Evolutionary conservation across 2,888 invertebrate species (phyloP).

Genomic region (Drosophila anomalata): DNA sequence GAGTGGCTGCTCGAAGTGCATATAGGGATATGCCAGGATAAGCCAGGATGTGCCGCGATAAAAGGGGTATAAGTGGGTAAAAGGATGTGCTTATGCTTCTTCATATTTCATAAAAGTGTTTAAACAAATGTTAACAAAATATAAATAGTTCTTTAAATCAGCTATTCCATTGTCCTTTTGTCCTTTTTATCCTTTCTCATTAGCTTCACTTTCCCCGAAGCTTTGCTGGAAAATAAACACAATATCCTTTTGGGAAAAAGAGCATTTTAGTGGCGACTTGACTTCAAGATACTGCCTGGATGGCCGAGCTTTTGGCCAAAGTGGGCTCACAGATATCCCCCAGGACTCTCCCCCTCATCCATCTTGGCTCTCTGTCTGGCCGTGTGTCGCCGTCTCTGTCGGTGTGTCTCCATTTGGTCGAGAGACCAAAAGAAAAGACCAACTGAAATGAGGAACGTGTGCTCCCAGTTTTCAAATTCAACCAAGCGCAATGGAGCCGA

Average conservation of each 20-base stretch:
- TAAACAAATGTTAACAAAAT: neutral
- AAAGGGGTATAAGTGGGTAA: neutral
- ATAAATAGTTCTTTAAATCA: neutral
- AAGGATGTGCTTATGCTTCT: neutral
- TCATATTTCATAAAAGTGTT: neutral
- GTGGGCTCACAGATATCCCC: neutral
- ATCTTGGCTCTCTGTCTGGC: conserved; percentile 6
- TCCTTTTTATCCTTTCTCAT: too few relatives aligned
- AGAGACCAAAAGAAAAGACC: conserved; percentile 26
- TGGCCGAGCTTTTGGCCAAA: conserved; percentile 32
- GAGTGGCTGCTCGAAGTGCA: conserved; percentile 24
- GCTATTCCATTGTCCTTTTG: too few relatives aligned
- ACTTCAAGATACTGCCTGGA: neutral
- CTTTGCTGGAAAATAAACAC: too few relatives aligned
- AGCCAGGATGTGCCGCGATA: neutral
- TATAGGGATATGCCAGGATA: conserved; percentile 31
- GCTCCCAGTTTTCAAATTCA: conserved; percentile 24
- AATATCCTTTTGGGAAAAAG: neutral
- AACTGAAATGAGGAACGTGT: conserved; percentile 27
- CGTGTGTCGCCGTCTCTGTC: conserved; percentile 27
- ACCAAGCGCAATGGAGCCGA: conserved; percentile 29
- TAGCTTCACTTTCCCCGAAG: too few relatives aligned
- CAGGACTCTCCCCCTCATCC: neutral
- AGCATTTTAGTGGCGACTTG: conserved; percentile 14
- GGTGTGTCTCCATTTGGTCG: conserved; percentile 15